Percentiles rank a stretch among this genome's conserved stretches.
phyloP scores from a whole-genome alignment of 2,113 vertebrate genomes.

The Drymodes brunneopygia region DNA sequence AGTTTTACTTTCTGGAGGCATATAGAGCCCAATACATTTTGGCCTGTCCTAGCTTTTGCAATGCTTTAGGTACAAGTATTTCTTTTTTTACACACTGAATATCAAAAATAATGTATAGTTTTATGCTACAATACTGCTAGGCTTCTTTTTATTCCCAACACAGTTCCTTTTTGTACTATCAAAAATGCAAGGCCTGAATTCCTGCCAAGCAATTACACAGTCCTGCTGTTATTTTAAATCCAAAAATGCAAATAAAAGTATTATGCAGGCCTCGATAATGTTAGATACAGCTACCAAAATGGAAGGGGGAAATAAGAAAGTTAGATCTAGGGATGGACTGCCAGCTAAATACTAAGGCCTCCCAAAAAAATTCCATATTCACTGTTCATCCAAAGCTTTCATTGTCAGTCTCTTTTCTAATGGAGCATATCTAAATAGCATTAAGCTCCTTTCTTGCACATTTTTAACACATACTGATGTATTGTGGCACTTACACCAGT shows the following conservation, averaged over 20 bases:
- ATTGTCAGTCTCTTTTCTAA: not conserved
- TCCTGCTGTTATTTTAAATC: not conserved
- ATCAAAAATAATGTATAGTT: not conserved
- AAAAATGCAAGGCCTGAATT: constrained; percentile 1
- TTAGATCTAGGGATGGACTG: not conserved
- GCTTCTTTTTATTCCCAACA: not conserved
- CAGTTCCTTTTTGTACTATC: not conserved
- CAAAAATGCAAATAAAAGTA: not conserved
- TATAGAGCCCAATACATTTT: not conserved
- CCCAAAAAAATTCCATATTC: not conserved
- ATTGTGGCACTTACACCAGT: not conserved
- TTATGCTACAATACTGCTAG: not conserved
- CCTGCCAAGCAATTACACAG: not conserved
- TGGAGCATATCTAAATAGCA: not conserved
- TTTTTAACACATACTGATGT: constrained; percentile 2
- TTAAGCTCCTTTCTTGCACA: not conserved
- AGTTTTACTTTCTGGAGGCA: not conserved
- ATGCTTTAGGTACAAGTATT: not conserved
- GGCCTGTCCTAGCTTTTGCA: not conserved
- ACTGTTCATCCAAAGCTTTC: not conserved
- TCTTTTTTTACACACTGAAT: not conserved
- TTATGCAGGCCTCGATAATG: not conserved
- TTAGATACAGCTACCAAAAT: not conserved
- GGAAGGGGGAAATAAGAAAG: not conserved
- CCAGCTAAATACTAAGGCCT: not conserved